A percentile compares a stretch with the other conserved stretches of the same genome.
Evolutionary conservation across 2,113 vertebrate genomes (phyloP).

Genomic region (Drymodes brunneopygia): DNA sequence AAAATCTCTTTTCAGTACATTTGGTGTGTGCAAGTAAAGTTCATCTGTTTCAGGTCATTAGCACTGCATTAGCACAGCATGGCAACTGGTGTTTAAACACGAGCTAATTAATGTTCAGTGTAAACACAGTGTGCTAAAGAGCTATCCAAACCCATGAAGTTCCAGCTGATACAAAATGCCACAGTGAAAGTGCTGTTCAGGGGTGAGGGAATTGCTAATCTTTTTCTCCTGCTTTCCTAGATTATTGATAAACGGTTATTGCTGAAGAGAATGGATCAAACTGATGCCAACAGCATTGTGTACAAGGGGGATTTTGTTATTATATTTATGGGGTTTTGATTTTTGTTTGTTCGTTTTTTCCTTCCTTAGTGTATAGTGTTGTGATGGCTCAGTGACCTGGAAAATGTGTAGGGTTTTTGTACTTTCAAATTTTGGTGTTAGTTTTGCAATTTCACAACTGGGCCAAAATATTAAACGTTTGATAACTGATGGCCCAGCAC

Average conservation of each 20-base stretch:
- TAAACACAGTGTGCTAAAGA: background rate
- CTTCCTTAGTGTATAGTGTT: background rate
- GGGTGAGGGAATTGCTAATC: background rate
- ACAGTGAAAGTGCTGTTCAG: background rate
- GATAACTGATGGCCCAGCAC: background rate
- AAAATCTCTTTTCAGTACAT: background rate
- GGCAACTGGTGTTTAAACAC: slow-evolving; percentile 29
- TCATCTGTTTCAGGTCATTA: slow-evolving; percentile 53
- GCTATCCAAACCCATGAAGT: background rate
- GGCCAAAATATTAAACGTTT: background rate
- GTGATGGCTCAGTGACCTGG: background rate
- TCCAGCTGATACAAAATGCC: background rate
- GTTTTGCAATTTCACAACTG: background rate
- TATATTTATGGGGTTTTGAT: background rate
- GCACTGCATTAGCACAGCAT: slow-evolving; percentile 5
- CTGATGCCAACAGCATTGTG: background rate
- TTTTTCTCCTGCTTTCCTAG: background rate
- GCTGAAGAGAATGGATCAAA: background rate
- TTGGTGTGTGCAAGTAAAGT: background rate
- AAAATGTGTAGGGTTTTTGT: background rate
- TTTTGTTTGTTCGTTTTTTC: background rate
- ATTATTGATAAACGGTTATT: background rate
- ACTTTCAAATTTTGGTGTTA: background rate
- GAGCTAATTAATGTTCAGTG: background rate
- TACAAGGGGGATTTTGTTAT: background rate